These are phyloP conservation scores for Apodemia zela DNA, from an alignment of 2,888 invertebrate species.

Conservation along the genomic window DNA sequence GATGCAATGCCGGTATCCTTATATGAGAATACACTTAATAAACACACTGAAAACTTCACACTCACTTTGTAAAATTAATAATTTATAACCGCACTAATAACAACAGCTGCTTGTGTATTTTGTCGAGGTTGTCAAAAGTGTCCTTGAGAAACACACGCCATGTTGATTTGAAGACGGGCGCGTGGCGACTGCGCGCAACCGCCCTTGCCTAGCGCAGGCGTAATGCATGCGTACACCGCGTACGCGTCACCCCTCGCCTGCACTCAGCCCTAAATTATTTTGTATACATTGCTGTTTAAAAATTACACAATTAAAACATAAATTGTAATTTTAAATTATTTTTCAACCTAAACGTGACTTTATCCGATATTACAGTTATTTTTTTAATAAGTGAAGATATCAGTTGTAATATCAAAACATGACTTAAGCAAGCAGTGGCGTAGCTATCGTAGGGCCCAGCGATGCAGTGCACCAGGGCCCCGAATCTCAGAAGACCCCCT, in stretches of 20 bases:
- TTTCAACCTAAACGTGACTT: too few species aligned
- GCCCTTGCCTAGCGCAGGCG: constrained; percentile 56
- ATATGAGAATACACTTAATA: constrained; percentile 42
- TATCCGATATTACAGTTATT: too few species aligned
- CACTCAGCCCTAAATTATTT: constrained; percentile 19
- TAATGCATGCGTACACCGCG: constrained; percentile 59
- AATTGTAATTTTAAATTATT: not conserved
- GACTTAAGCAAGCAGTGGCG: too few species aligned
- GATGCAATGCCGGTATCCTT: constrained; percentile 51
- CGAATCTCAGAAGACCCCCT: too few species aligned
- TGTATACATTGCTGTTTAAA: not conserved
- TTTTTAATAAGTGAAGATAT: too few species aligned
- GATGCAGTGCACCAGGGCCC: too few species aligned
- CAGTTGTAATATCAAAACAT: too few species aligned
- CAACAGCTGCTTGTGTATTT: constrained; percentile 49
- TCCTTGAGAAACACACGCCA: constrained; percentile 69
- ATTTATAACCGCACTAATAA: constrained; percentile 34
- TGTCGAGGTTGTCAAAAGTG: constrained; percentile 62
- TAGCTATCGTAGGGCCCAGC: too few species aligned
- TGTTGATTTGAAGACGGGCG: constrained; percentile 69
- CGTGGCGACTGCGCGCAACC: constrained; percentile 75
- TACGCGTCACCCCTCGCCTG: constrained; percentile 60
- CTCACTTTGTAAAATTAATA: constrained; percentile 40
- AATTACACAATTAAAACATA: not conserved
- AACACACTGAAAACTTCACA: constrained; percentile 49